phyloP scores from a whole-genome alignment of 2,797 vertebrate species.

The Ammospiza maritima region DNA sequence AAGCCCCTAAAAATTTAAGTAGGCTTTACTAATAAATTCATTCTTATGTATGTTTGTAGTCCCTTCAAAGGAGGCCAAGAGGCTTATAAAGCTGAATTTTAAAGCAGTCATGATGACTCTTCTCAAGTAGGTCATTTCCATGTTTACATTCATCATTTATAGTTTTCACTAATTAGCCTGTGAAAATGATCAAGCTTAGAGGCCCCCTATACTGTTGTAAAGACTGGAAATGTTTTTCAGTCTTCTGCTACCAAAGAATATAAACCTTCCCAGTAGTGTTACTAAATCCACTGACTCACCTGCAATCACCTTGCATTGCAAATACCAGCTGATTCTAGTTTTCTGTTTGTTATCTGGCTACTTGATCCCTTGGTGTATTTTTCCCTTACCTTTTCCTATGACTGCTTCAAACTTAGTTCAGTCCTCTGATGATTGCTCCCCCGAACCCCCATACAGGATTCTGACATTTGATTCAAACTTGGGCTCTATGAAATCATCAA shows the following conservation, averaged over 20 bases:
- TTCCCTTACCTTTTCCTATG: neutral
- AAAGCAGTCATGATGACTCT: neutral
- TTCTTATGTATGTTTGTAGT: neutral
- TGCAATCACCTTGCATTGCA: neutral
- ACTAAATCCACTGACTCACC: neutral
- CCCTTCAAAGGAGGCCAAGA: neutral
- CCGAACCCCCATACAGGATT: fast-evolving
- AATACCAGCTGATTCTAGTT: neutral
- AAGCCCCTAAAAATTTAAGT: neutral
- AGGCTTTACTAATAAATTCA: neutral
- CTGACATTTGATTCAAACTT: neutral
- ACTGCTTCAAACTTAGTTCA: neutral
- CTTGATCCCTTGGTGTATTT: neutral
- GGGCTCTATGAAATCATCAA: neutral
- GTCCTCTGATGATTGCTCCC: fast-evolving
- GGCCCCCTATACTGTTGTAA: neutral
- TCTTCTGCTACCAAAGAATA: neutral
- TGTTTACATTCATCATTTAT: neutral
- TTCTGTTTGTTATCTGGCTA: neutral
- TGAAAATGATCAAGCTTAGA: neutral
- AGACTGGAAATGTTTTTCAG: neutral
- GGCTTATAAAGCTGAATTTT: neutral
- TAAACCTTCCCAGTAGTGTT: neutral
- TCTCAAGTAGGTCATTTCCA: neutral
- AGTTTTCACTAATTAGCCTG: neutral